Conservation (phyloP, 2,888 invertebrate species). For the Zygothrica quintamaculata region DNA sequence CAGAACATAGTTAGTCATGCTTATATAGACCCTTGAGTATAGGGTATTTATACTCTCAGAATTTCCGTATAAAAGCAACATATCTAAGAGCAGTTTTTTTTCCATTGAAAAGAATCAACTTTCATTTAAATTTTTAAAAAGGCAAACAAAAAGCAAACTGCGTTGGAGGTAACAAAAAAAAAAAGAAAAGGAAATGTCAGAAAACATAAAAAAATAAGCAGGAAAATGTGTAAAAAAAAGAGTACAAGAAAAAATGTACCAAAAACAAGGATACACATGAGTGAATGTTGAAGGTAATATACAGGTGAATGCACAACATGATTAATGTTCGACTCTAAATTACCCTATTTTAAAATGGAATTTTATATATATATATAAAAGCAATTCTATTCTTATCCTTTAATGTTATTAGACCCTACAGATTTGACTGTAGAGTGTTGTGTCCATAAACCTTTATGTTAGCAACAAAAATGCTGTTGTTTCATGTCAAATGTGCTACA, state of each 20-base stretch:
- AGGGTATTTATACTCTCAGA: constrained; percentile 28
- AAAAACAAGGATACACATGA: constrained; percentile 19
- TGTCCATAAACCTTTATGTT: constrained; percentile 47
- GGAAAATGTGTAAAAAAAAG: neutral
- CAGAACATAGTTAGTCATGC: no score
- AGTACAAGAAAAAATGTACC: neutral
- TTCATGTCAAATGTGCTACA: constrained; percentile 62
- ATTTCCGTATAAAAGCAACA: constrained; percentile 59
- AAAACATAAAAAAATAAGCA: constrained; percentile 34
- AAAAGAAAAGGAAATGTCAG: constrained; percentile 13
- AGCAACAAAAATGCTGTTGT: constrained; percentile 44
- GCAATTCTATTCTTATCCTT: neutral
- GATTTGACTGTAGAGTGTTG: neutral
- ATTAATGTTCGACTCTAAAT: neutral
- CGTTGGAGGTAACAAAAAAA: neutral
- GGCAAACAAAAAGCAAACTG: constrained; percentile 33
- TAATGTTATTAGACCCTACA: neutral
- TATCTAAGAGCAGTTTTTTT: constrained; percentile 28
- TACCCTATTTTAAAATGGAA: neutral
- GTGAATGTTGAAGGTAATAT: constrained; percentile 26
- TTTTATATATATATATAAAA: no score
- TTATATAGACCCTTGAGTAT: neutral
- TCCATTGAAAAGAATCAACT: constrained; percentile 52
- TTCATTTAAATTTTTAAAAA: constrained; percentile 72
- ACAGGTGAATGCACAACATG: neutral